Evolutionary conservation across 1,140 invertebrate genomes (phyloP), one percentile per base, ranked within the genome.

Genomic region (Oryzaephilus surinamensis): DNA sequence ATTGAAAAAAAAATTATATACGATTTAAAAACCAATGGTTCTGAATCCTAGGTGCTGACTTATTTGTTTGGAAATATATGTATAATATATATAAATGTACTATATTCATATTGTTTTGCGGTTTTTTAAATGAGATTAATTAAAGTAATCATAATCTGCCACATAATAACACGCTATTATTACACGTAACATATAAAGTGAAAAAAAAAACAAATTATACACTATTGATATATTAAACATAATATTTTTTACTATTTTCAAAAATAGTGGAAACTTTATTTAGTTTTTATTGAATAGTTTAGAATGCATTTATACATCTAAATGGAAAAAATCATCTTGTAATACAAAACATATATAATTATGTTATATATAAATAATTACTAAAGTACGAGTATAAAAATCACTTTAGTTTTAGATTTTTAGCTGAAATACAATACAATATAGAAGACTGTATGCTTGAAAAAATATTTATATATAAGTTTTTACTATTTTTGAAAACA

Each of bases 401-500:
- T 43, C 45, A 51, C 48, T 53, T 51, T 53, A 53, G 48, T 48
- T 48, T 26, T 38, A 31, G 40, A n/a, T 16, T 30, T 43, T 27
- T 54, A 54, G 47, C 41, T 41, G 30, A 48, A 43, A 40, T 48
- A 51, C 42, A 41, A 51, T 49, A 58, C 44, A 52, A 47, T 50
- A 52, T 55, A 52, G 51, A 55, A 28, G 54, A 56, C 55, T 57
- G 55, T 55, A 55, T 52, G 50, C 51, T 59, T 59, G 46, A 24
- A 24, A 10, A 24, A 24, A 20, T 6, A 21, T 6, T 6, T 24
- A 10, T 7, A 3, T 24, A 43, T 46, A 37, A 48, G 46, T 50
- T 48, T 56, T 50, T 51, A 48, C 51, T 53, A 48, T 54, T 52
- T 55, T 48, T 57, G 46, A 51, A 50, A 44, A 37, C 44, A 45